Evolutionary conservation across 2,797 vertebrate species (phyloP).

Genomic region (Peromyscus nudipes): DNA sequence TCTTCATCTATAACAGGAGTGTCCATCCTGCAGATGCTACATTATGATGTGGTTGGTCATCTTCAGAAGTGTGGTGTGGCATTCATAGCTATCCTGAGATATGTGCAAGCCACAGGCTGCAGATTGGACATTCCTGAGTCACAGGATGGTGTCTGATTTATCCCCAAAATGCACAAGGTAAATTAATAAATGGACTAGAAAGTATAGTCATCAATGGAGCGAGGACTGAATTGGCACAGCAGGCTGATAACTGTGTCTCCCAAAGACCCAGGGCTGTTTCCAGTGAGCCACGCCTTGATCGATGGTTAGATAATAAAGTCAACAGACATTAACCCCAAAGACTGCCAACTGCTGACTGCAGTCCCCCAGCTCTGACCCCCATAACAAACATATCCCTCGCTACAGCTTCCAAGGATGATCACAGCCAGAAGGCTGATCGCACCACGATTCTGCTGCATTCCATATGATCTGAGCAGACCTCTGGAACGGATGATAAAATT

Average conservation of each 20-base stretch:
- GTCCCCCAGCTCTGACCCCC: background rate
- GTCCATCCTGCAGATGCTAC: background rate
- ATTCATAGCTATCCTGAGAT: background rate
- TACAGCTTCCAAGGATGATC: background rate
- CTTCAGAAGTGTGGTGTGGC: background rate
- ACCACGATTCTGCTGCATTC: background rate
- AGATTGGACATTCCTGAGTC: background rate
- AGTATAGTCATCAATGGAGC: rapidly evolving
- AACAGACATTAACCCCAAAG: background rate
- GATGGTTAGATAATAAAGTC: background rate
- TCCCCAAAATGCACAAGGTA: rapidly evolving
- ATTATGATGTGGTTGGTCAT: background rate
- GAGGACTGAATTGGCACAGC: rapidly evolving
- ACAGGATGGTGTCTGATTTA: background rate
- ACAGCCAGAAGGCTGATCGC: too few species aligned
- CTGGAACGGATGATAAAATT: background rate
- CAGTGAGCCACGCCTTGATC: background rate
- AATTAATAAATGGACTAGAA: rapidly evolving
- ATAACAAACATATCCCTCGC: too few species aligned
- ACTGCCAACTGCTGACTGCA: background rate
- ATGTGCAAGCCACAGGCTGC: background rate
- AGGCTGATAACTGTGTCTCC: rapidly evolving
- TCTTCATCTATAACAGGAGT: background rate
- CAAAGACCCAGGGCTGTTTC: background rate
- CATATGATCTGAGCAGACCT: too few species aligned